These are phyloP conservation scores for Amphibalanus amphitrite DNA, from an alignment of 1,140 invertebrate genomes.

Conservation along the genomic window DNA sequence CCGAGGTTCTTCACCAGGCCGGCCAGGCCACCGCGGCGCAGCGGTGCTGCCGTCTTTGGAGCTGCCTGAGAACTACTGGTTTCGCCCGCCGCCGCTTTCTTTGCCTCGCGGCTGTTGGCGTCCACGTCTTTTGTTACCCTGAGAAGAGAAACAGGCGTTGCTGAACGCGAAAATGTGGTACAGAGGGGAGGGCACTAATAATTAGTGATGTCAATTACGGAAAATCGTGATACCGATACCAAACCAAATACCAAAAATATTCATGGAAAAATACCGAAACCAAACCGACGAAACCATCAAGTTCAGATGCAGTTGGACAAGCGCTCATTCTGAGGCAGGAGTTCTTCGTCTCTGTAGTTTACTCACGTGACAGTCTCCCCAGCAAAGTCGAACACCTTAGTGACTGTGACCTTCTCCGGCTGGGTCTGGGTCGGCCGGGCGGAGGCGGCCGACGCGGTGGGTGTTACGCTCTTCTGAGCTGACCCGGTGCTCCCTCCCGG, in stretches of 20 bases:
- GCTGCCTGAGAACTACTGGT: not conserved
- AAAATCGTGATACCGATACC: too few species aligned
- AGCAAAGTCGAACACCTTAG: conserved; percentile 2
- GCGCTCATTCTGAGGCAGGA: too few species aligned
- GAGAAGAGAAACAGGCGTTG: not conserved
- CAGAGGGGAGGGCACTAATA: too few species aligned
- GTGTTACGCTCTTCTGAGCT: not conserved
- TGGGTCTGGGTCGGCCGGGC: not conserved
- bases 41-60: not conserved
- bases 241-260: too few species aligned
- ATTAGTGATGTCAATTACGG: too few species aligned
- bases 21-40: not conserved
- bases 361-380: not conserved
- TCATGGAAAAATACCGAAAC: too few species aligned
- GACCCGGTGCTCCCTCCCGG: not conserved
- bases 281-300: too few species aligned
- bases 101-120: not conserved
- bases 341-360: too few species aligned
- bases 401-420: not conserved
- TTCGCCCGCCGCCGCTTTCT: not conserved
- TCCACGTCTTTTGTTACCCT: not conserved
- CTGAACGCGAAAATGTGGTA: too few species aligned
- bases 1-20: not conserved
- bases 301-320: too few species aligned
- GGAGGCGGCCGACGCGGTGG: not conserved